phyloP scores from a whole-genome alignment of 2,113 vertebrate genomes.

The Synchiropus splendidus region DNA sequence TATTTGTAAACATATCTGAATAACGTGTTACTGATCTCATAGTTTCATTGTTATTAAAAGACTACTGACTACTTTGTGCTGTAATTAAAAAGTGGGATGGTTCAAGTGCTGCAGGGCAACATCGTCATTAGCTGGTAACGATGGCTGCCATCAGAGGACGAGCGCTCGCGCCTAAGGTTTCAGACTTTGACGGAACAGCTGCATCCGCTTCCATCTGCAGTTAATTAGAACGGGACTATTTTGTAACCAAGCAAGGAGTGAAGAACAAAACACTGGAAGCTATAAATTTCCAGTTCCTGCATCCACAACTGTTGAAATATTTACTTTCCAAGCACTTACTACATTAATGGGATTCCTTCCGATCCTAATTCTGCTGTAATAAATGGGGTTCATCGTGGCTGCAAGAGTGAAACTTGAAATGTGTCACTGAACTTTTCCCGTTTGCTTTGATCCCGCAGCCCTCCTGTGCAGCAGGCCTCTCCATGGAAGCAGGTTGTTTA shows the following conservation, averaged over 20 bases:
- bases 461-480: slow-evolving; percentile 6
- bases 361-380: slow-evolving; percentile 11
- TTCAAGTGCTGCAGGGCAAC: no score
- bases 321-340: slow-evolving; percentile 52
- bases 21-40: no score
- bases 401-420: slow-evolving; percentile 49
- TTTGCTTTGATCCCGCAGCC: slow-evolving; percentile 40
- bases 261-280: slow-evolving; percentile 68
- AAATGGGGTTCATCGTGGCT: slow-evolving; percentile 37
- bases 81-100: no score
- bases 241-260: slow-evolving; percentile 64
- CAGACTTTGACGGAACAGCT: slow-evolving; percentile 47
- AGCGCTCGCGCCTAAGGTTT: no score
- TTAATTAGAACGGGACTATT: slow-evolving; percentile 65
- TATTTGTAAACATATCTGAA: no score
- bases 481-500: slow-evolving; percentile 23
- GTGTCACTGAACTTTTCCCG: slow-evolving; percentile 42
- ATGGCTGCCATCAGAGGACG: no score
- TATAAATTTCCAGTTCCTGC: slow-evolving; percentile 73
- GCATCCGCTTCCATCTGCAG: slow-evolving; percentile 63
- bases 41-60: no score
- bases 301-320: slow-evolving; percentile 73
- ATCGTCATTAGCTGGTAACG: no score
- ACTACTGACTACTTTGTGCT: no score
- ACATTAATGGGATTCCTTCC: slow-evolving; percentile 53